Evolutionary conservation across 1,140 invertebrate species (phyloP), one percentile per base, ranked within the genome.

Genomic region (Drosophila pectinifera): DNA sequence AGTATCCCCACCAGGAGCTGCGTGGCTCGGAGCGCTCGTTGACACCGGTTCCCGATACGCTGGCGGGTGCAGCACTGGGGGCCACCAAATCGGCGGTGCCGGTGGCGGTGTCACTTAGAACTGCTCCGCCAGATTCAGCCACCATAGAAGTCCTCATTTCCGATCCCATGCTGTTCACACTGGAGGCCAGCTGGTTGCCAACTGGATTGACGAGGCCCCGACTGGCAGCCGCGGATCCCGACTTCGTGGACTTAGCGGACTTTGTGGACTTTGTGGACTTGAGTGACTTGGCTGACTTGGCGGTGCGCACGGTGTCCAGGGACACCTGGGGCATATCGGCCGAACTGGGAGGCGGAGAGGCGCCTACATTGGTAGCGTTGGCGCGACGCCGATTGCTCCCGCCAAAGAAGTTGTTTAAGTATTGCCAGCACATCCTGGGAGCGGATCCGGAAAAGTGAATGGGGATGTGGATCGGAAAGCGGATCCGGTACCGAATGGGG

Each of bases 391-490:
- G 79, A 5, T 59, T 43, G 3, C 42, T 56, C 5, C 55, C 22
- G 14, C 74, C 22, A 11, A 75, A 78, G 24, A 83, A 13, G 8
- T 75, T 83, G 22, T 24, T 64, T 43, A 82, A 14, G 4, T 57
- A 82, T 31, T 63, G 79, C 64, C 83, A 41, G 55, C 80, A 83
- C 80, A 83, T 82, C 31, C 18, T 42, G 7, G 13, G 8, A 24
- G 28, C 11, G 42, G 41, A 16, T 10, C n/a, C 14, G 26, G 38
- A 39, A 24, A 39, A 24, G 1, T 28, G 28, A 14, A 31, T 2
- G 46, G 16, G 16, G 2, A 4, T 16, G 38, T 2, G 2, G 14
- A 38, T 3, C 31, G 14, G 10, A 13, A 24, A 26, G 8, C 11
- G 38, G 54, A 56, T 11, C 22, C 22, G 22, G 22, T 22, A 22